A percentile compares a stretch with the other conserved stretches of the same genome.
phyloP scores from a whole-genome alignment of 92 coral and sea anemone genomes.

The Chrysogorgia sp. region DNA sequence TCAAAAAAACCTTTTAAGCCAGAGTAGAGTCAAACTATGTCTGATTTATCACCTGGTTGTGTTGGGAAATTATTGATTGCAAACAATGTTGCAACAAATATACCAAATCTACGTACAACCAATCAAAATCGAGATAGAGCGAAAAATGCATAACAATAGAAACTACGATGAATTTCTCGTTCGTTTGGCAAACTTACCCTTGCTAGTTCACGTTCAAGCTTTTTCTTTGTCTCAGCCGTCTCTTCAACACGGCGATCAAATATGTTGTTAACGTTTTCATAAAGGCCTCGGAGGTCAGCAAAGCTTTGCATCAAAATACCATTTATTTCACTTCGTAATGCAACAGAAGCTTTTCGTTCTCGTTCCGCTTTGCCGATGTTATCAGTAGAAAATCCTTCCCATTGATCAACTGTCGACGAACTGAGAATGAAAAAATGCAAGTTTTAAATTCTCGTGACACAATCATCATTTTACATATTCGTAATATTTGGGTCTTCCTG shows the following conservation, averaged over 20 bases:
- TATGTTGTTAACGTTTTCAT: conserved; percentile 94
- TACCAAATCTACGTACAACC: no score
- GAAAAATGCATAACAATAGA: no score
- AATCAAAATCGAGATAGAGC: no score
- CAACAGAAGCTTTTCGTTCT: conserved; percentile 93
- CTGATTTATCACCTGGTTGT: no score
- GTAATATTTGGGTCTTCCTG: no score
- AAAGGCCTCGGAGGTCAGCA: conserved; percentile 86
- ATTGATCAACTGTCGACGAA: conserved; percentile 94
- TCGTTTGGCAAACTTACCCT: conserved; percentile 57
- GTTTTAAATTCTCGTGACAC: background rate
- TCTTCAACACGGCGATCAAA: conserved; percentile 91
- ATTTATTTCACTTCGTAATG: conserved; percentile 90
- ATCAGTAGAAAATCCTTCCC: conserved; percentile 92
- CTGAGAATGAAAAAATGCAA: conserved; percentile 57
- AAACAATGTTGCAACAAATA: no score
- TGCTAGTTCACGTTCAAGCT: conserved; percentile 87
- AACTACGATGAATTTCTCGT: no score
- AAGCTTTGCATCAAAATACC: conserved; percentile 96
- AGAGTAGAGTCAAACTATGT: no score
- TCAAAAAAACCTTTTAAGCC: no score
- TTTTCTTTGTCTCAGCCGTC: conserved; percentile 76
- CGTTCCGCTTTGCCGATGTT: conserved; percentile 96
- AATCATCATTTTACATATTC: background rate
- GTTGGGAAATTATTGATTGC: no score